These are phyloP conservation scores for Leptodactylus fallax DNA, from an alignment of 2,797 vertebrate genomes.

Conservation along the genomic window DNA sequence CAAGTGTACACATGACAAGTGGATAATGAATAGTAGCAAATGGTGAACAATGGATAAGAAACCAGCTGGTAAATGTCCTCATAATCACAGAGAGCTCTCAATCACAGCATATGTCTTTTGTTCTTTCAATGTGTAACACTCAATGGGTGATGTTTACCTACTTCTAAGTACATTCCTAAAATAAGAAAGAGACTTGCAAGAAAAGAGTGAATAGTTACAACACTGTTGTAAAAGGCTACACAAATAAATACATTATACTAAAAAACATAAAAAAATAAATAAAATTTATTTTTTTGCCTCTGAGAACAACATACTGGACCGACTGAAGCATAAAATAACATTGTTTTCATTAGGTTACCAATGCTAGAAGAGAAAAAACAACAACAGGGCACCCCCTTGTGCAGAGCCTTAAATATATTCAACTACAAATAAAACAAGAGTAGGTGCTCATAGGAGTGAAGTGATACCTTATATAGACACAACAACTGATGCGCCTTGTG, in stretches of 20 bases:
- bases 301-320: neutral
- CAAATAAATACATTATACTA: neutral
- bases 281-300: neutral
- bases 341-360: neutral
- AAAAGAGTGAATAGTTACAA: neutral
- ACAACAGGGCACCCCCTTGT: too few species aligned
- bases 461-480: too few species aligned
- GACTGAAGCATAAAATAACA: neutral
- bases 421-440: too few species aligned
- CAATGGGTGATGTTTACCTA: slow-evolving; percentile 1
- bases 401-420: too few species aligned
- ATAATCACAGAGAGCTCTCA: slow-evolving; percentile 33
- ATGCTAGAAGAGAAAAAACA: too few species aligned
- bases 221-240: neutral
- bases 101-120: slow-evolving; percentile 1
- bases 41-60: slow-evolving; percentile 36
- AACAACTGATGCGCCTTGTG: too few species aligned
- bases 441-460: too few species aligned
- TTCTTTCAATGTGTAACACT: neutral
- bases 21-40: slow-evolving; percentile 38
- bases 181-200: neutral
- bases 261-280: too few species aligned
- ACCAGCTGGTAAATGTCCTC: slow-evolving; percentile 35
- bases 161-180: neutral
- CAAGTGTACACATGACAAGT: slow-evolving; percentile 13